phyloP scores from a whole-genome alignment of 2,888 invertebrate genomes.

The Spilosoma lubricipeda region DNA sequence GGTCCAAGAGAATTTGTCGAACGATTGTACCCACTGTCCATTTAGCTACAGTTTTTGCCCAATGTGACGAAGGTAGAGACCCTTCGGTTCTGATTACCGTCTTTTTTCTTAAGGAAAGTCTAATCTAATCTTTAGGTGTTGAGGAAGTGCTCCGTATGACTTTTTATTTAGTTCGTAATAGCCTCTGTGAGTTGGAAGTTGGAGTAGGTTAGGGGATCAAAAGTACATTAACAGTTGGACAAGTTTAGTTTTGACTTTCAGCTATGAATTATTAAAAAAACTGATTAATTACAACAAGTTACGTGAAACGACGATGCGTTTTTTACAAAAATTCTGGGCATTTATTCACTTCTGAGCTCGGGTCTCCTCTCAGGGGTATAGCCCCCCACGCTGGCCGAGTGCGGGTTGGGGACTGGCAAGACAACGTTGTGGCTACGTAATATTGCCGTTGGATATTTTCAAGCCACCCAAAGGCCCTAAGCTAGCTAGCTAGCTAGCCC shows the following conservation, averaged over 20 bases:
- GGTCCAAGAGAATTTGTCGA: conserved; percentile 37
- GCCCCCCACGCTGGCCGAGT: no score
- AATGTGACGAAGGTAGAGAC: conserved; percentile 41
- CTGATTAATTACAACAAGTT: no score
- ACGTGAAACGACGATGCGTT: no score
- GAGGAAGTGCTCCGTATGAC: conserved; percentile 1
- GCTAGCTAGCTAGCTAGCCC: no score
- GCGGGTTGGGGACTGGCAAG: no score
- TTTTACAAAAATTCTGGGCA: no score
- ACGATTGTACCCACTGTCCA: conserved; percentile 27
- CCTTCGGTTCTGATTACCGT: conserved; percentile 34
- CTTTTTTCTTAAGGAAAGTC: conserved; percentile 11
- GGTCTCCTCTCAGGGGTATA: no score
- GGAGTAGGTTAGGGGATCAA: not conserved
- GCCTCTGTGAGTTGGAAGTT: not conserved
- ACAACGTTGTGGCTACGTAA: no score
- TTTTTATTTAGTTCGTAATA: not conserved
- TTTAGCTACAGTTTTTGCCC: conserved; percentile 22
- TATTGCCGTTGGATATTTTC: no score
- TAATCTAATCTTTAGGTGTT: conserved; percentile 14
- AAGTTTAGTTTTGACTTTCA: not conserved
- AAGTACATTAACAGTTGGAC: not conserved
- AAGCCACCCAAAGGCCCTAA: no score
- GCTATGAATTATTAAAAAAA: no score
- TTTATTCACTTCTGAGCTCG: no score